Conservation (phyloP, 1,140 invertebrate genomes). For the Euglossa dilemma region DNA sequence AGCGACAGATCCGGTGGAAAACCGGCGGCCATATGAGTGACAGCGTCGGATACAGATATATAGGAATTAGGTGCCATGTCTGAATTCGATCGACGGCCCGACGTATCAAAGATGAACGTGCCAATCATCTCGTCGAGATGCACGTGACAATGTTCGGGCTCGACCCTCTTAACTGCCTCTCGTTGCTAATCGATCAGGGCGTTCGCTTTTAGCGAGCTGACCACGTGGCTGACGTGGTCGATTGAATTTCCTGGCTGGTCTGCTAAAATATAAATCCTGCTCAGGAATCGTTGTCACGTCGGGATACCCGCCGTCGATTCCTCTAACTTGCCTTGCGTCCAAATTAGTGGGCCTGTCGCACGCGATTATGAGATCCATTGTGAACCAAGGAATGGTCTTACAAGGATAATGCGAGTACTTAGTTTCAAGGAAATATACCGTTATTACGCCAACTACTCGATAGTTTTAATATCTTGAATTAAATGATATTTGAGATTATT, state of each 20-base stretch:
- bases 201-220: too few relatives aligned
- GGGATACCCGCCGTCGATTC: too few relatives aligned
- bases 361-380: too few relatives aligned
- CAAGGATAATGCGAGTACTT: too few relatives aligned
- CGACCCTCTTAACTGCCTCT: not conserved
- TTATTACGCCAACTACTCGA: too few relatives aligned
- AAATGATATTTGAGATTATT: too few relatives aligned
- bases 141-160: constrained; percentile 21
- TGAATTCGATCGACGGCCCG: constrained; percentile 49
- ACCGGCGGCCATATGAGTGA: constrained; percentile 49
- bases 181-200: not conserved
- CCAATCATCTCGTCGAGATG: constrained; percentile 50
- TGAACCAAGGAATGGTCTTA: too few relatives aligned
- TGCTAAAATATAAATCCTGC: not conserved
- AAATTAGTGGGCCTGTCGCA: too few relatives aligned
- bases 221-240: not conserved
- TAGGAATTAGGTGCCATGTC: constrained; percentile 51
- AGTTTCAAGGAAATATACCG: too few relatives aligned
- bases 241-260: too few relatives aligned
- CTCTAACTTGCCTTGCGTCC: too few relatives aligned
- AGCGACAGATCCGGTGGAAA: not conserved
- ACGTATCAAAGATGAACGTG: constrained; percentile 59
- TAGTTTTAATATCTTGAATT: too few relatives aligned
- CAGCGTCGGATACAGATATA: constrained; percentile 52
- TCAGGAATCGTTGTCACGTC: not conserved